Conservation (phyloP, 2,797 vertebrate genomes). For the Rhincodon typus region DNA sequence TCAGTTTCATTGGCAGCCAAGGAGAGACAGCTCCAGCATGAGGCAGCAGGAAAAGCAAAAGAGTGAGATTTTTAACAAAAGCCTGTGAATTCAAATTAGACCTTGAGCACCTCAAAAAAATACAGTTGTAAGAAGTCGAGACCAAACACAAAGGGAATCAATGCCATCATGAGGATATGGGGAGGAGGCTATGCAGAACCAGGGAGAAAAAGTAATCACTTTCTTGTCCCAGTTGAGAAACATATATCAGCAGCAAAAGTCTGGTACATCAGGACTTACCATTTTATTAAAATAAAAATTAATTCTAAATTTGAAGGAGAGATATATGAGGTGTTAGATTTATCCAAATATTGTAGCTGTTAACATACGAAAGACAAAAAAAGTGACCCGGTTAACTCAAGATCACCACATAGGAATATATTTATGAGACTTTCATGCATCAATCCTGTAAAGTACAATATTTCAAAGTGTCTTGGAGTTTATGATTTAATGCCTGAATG, state of each 20-base stretch:
- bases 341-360: background rate
- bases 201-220: background rate
- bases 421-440: background rate
- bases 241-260: background rate
- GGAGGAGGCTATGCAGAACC: background rate
- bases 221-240: background rate
- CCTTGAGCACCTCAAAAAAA: background rate
- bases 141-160: background rate
- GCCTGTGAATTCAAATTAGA: background rate
- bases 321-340: background rate
- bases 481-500: background rate
- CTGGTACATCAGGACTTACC: too few relatives aligned
- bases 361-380: background rate
- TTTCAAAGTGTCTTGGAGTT: background rate
- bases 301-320: background rate
- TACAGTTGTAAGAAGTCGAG: background rate
- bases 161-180: background rate
- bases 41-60: background rate
- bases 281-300: background rate
- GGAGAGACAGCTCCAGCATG: background rate
- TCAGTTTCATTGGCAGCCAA: background rate
- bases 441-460: background rate
- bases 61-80: background rate
- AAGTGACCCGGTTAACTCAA: background rate
- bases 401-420: background rate